These are phyloP conservation scores for Sakesphorus luctuosus DNA, from an alignment of 2,113 vertebrate species.

Conservation along the genomic window DNA sequence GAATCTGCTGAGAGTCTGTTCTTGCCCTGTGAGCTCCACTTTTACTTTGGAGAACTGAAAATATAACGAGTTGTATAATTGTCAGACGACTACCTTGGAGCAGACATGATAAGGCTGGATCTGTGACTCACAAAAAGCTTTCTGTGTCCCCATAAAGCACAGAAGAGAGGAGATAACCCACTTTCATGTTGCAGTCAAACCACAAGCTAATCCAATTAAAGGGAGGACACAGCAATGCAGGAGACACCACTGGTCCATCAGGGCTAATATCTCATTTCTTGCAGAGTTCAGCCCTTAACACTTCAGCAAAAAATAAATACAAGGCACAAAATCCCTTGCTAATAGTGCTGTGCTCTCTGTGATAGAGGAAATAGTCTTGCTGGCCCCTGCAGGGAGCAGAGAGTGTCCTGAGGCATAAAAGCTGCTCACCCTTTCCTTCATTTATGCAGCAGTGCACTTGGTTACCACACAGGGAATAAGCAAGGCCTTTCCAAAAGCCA, in stretches of 20 bases:
- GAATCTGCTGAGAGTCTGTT: neutral
- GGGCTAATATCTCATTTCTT: neutral
- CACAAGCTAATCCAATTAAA: slow-evolving; percentile 35
- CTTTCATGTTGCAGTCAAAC: neutral
- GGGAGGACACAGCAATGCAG: neutral
- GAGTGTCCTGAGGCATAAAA: slow-evolving; percentile 2
- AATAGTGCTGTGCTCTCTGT: neutral
- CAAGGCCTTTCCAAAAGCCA: neutral
- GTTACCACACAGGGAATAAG: neutral
- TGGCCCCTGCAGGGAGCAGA: slow-evolving; percentile 26
- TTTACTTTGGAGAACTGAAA: neutral
- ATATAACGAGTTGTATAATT: neutral
- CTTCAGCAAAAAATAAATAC: neutral
- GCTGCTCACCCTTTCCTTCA: neutral
- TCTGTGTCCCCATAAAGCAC: neutral
- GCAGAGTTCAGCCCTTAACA: neutral
- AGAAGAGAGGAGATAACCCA: neutral
- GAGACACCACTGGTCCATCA: neutral
- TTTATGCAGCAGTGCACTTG: neutral
- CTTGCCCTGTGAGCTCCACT: neutral
- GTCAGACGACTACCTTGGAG: neutral
- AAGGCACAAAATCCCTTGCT: neutral
- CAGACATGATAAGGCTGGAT: neutral
- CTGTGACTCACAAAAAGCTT: slow-evolving; percentile 20
- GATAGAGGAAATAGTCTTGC: neutral